These are phyloP conservation scores for Parnassius mnemosyne DNA, from an alignment of 2,888 invertebrate species.

Conservation along the genomic window DNA sequence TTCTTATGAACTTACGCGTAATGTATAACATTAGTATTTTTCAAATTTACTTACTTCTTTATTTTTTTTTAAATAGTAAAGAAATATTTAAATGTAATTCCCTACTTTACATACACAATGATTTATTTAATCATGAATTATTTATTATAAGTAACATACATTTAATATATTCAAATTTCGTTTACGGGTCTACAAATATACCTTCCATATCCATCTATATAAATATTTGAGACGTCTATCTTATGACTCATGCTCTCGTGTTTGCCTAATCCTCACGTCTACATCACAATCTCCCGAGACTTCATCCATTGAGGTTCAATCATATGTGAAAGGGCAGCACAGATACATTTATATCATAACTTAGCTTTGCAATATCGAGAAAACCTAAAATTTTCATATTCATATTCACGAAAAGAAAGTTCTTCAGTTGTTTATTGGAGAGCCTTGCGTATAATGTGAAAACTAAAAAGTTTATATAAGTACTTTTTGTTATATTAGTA, in stretches of 20 bases:
- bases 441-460: background rate
- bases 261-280: constrained; percentile 2
- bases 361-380: background rate
- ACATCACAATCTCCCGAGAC: constrained; percentile 1
- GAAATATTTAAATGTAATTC: too few relatives aligned
- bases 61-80: too few relatives aligned
- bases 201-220: background rate
- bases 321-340: background rate
- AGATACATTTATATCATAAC: background rate
- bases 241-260: constrained; percentile 3
- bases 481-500: too few relatives aligned
- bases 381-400: background rate
- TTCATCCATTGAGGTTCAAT: constrained; percentile 2
- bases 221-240: background rate
- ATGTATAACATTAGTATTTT: too few relatives aligned
- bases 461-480: too few relatives aligned
- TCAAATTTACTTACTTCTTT: too few relatives aligned
- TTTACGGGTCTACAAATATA: background rate
- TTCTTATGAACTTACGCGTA: too few relatives aligned
- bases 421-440: background rate
- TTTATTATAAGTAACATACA: too few relatives aligned
- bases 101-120: too few relatives aligned
- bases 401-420: background rate
- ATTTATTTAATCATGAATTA: too few relatives aligned
- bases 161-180: too few relatives aligned